These are phyloP conservation scores for Zonitis immaculata DNA, from an alignment of 2,888 invertebrate genomes.

Conservation along the genomic window DNA sequence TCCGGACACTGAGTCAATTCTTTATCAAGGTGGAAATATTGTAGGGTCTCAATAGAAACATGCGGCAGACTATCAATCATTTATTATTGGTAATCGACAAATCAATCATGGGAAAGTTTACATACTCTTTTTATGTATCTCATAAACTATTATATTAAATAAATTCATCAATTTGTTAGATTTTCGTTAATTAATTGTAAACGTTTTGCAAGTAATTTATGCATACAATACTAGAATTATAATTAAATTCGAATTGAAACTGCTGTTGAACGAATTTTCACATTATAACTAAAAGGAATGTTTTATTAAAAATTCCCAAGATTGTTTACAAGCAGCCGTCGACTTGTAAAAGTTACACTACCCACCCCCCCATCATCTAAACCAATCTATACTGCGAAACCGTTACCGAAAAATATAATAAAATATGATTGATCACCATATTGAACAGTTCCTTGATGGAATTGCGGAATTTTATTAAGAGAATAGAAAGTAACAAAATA, in stretches of 20 bases:
- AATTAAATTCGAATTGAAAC: slow-evolving; percentile 18
- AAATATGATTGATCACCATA: slow-evolving; percentile 9
- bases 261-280: slow-evolving; percentile 13
- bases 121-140: no score
- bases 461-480: slow-evolving; percentile 4
- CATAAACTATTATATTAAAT: no score
- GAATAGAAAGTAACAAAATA: no score
- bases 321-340: slow-evolving; percentile 13
- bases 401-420: not conserved
- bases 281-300: slow-evolving; percentile 18
- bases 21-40: slow-evolving; percentile 21
- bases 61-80: slow-evolving; percentile 31
- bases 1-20: slow-evolving; percentile 11
- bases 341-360: not conserved
- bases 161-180: no score
- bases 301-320: slow-evolving; percentile 19
- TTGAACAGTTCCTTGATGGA: not conserved
- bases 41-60: slow-evolving; percentile 25
- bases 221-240: slow-evolving; percentile 12
- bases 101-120: slow-evolving; percentile 29
- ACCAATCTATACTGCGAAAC: not conserved
- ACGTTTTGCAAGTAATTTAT: slow-evolving; percentile 14
- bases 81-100: slow-evolving; percentile 33
- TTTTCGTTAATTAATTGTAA: slow-evolving; percentile 16
- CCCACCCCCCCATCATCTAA: not conserved